Evolutionary conservation across 1,140 invertebrate genomes (phyloP), one percentile per base, ranked within the genome.

Genomic region (Macrosteles quadrilineatus): DNA sequence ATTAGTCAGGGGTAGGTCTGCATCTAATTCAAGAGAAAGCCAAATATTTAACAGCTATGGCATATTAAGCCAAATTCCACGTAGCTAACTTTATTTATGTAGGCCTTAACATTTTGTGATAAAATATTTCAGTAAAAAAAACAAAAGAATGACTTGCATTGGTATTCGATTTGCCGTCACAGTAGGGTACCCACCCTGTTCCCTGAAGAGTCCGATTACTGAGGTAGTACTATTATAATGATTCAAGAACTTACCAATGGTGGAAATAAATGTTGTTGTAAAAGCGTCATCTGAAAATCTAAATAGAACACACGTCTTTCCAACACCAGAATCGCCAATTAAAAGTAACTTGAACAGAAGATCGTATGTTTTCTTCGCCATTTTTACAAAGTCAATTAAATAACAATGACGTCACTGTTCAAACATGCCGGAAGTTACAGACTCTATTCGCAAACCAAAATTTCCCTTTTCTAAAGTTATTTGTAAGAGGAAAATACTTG

Each of bases 261-360:
- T 98, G 66, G 95, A 97, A 80, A 99, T 98, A 84, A 98, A 99
- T 63, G 96, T 98, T 31, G 96, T 95, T 78, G 97, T 98, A 83
- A 98, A 99, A 69, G 96, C 95, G 87, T 98, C 96, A 82, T 98
- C 97, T 64, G 95, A 97, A 85, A 98, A 99, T 83, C 97, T 88
- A 81, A 98, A 98, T 70, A 99, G 85, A 79, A 99, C 95, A 85
- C 97, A 98, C 63, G 97, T 98, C 86, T 99, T 99, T 76, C 97
- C 97, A 71, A 99, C 97, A 73, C 97, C 97, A 71, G 95, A 97
- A 85, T 99, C 97, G 69, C 97, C 97, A 83, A 99, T 98, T 75
- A 99, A 84, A 74, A 99, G 83, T 79, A 99, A 87, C 87, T 99
- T 99, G 84, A 99, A 99, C 78, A 99, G 87, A 80, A 97, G 90